Conservation (phyloP, 2,797 vertebrate genomes). For the Acomys russatus region DNA sequence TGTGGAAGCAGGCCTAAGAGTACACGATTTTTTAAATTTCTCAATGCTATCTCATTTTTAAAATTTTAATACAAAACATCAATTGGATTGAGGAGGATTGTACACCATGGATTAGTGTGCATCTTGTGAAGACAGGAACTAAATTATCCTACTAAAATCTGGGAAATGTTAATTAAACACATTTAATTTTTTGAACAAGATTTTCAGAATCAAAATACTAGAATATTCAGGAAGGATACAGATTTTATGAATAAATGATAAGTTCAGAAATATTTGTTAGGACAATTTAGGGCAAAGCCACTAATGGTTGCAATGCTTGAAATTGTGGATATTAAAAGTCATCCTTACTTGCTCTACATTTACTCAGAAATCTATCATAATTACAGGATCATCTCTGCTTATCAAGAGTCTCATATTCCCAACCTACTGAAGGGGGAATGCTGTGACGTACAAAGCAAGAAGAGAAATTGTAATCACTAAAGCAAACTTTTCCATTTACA, state of each 20-base stretch:
- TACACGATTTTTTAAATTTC: not conserved
- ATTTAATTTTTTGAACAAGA: constrained; percentile 4
- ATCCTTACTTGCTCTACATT: not conserved
- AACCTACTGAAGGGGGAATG: not conserved
- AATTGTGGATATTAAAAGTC: constrained; percentile 14
- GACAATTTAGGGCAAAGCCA: not conserved
- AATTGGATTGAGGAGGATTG: not conserved
- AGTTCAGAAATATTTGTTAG: not conserved
- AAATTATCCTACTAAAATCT: not conserved
- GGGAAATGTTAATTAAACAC: not conserved
- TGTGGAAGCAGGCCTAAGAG: not conserved
- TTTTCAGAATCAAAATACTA: constrained; percentile 1
- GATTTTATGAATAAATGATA: not conserved
- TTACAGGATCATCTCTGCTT: not conserved
- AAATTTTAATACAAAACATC: not conserved
- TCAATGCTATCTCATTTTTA: not conserved
- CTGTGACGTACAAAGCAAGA: not conserved
- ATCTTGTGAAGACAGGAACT: not conserved
- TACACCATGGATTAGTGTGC: not conserved
- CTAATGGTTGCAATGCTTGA: not conserved
- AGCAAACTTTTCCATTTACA: not conserved
- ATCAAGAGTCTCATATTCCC: not conserved
- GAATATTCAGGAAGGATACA: not conserved
- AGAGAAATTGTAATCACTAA: not conserved
- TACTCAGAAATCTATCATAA: constrained; percentile 20